These are phyloP conservation scores for Echiichthys vipera DNA, from an alignment of 2,797 vertebrate species.

Conservation along the genomic window DNA sequence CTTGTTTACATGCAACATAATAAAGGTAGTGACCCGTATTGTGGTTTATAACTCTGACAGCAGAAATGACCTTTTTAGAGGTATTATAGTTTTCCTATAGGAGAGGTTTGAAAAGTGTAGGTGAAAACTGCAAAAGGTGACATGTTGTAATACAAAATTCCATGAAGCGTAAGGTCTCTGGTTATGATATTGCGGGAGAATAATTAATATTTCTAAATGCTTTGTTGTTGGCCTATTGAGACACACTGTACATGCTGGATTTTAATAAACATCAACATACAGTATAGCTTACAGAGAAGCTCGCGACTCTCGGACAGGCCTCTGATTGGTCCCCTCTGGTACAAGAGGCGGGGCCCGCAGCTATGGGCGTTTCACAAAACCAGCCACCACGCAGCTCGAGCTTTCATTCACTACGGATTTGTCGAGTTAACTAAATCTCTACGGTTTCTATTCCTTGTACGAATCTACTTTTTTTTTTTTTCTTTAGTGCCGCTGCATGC, in stretches of 20 bases:
- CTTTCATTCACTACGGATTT: slow-evolving; percentile 76
- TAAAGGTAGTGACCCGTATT: neutral
- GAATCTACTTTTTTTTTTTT: neutral
- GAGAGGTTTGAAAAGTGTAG: too few species aligned
- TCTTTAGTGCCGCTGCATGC: neutral
- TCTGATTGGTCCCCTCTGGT: slow-evolving; percentile 68
- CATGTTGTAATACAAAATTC: neutral
- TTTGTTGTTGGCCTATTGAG: neutral
- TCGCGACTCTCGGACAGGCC: slow-evolving; percentile 65
- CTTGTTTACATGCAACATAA: neutral
- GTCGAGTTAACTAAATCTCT: slow-evolving; percentile 3
- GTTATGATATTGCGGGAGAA: too few species aligned
- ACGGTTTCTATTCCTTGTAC: neutral
- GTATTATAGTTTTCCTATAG: neutral
- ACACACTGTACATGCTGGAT: neutral
- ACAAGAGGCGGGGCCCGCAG: slow-evolving; percentile 57
- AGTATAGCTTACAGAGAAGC: neutral
- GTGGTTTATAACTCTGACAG: neutral
- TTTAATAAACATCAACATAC: slow-evolving; percentile 23
- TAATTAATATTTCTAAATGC: too few species aligned
- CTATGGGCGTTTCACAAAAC: slow-evolving; percentile 78
- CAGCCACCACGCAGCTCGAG: slow-evolving; percentile 25
- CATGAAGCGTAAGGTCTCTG: too few species aligned
- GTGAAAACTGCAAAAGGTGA: neutral
- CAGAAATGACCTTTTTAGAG: neutral